phyloP scores from a whole-genome alignment of 2,888 invertebrate species.

The Aplocera efformata region DNA sequence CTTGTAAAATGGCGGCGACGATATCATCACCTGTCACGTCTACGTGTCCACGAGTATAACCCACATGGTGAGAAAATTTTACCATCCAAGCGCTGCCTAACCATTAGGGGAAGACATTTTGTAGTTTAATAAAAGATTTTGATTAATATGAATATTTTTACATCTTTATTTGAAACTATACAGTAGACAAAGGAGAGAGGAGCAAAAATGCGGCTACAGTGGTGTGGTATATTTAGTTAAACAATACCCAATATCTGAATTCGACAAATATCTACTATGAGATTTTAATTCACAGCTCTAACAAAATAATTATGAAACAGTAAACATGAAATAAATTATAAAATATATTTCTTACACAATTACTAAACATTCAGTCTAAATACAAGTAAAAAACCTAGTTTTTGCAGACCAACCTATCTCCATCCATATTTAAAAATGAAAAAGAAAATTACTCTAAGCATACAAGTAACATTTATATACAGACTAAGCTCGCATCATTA shows the following conservation, averaged over 20 bases:
- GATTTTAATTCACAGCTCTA: slow-evolving; percentile 9
- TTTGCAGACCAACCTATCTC: slow-evolving; percentile 33
- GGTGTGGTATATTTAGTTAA: slow-evolving; percentile 4
- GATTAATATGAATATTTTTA: slow-evolving; percentile 49
- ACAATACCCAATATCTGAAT: slow-evolving; percentile 1
- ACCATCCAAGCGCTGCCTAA: too few species aligned
- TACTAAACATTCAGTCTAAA: slow-evolving; percentile 27
- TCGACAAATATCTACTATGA: slow-evolving; percentile 5
- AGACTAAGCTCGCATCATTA: slow-evolving; percentile 63
- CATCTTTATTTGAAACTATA: slow-evolving; percentile 51
- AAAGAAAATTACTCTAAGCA: slow-evolving; percentile 53
- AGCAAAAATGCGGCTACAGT: slow-evolving; percentile 27
- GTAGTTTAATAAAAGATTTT: too few species aligned
- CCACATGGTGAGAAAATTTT: too few species aligned
- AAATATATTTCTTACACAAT: slow-evolving; percentile 22
- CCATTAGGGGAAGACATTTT: too few species aligned
- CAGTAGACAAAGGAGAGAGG: slow-evolving; percentile 43
- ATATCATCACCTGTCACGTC: too few species aligned
- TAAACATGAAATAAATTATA: slow-evolving; percentile 23
- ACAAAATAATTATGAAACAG: slow-evolving; percentile 11
- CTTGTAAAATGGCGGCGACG: too few species aligned
- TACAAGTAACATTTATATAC: slow-evolving; percentile 67
- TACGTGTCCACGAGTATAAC: too few species aligned
- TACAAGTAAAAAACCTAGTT: slow-evolving; percentile 19
- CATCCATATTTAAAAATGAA: slow-evolving; percentile 41